Percentiles rank a stretch among this genome's conserved stretches.
These are phyloP conservation scores for Mechanitis messenoides DNA, from an alignment of 2,888 invertebrate species.

Conservation along the genomic window DNA sequence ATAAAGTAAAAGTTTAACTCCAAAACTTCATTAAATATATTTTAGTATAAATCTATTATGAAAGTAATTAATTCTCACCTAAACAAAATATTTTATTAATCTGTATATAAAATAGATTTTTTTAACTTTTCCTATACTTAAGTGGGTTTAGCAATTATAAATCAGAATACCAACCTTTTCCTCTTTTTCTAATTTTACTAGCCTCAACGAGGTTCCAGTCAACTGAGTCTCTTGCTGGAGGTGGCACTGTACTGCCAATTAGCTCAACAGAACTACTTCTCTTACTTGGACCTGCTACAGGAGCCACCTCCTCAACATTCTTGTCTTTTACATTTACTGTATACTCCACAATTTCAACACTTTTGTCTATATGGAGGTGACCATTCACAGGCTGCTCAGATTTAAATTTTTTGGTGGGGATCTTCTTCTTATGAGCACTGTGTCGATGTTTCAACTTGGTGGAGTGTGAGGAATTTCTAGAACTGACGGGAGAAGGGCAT, in stretches of 20 bases:
- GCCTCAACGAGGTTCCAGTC: slow-evolving; percentile 72
- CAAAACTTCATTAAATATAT: too few relatives aligned
- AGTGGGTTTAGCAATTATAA: not conserved
- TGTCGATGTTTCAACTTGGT: slow-evolving; percentile 60
- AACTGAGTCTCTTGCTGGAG: slow-evolving; percentile 64
- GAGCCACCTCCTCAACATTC: slow-evolving; percentile 44
- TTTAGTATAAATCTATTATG: too few relatives aligned
- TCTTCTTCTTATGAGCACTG: slow-evolving; percentile 59
- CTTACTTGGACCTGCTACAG: slow-evolving; percentile 54
- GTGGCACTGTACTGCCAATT: slow-evolving; percentile 62
- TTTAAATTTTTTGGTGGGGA: slow-evolving; percentile 52
- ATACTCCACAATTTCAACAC: slow-evolving; percentile 64
- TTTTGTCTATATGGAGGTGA: slow-evolving; percentile 49
- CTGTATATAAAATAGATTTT: too few relatives aligned
- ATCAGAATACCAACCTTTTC: slow-evolving; percentile 54
- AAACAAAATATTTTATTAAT: too few relatives aligned
- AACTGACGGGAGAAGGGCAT: slow-evolving; percentile 66
- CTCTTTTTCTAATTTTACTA: slow-evolving; percentile 76
- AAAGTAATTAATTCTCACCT: too few relatives aligned
- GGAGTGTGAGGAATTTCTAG: slow-evolving; percentile 67
- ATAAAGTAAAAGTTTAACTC: too few relatives aligned
- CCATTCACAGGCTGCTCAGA: slow-evolving; percentile 56
- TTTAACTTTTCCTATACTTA: too few relatives aligned
- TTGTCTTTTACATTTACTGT: slow-evolving; percentile 45
- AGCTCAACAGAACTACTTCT: slow-evolving; percentile 67